Base-by-base conservation (phyloP, 2,797 vertebrate genomes). In the Sebastes hopkinsi region DNA sequence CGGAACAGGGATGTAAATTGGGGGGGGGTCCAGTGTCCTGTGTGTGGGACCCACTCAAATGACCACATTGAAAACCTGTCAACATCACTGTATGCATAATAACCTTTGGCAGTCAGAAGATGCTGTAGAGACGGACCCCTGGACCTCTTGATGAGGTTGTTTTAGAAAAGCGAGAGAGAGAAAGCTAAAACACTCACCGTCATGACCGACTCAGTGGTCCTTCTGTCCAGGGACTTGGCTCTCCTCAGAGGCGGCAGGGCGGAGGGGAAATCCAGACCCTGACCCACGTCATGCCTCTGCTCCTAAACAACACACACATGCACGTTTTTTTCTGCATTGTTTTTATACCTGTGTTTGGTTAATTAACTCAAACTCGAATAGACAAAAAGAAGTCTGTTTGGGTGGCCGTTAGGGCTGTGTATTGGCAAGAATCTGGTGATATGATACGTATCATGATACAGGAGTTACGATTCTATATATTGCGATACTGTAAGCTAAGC, bases 161-260 rank as follows among this genome's bases (percentile, higher is more conserved):
- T 72, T 73, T 14, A 69, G 3, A 56, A 64, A 67, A 56, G 12
- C 12, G 46, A 3, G 42, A 46, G 14, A 46, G 42, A 46, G 6
- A 18, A 46, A 46, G 16, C 42, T 46, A n/a, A n/a, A 23, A 20
- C 14, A 82, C 95, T 96, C 83, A 97, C 96, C 18, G 96, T 96
- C 96, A 97, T 97, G 81, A 97, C 94, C 0, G 96, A 97, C 85
- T 97, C 96, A 0, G 96, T 97, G 60, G 96, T 97, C 85, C 96
- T 92, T 74, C 96, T 91, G 89, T 97, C 96, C 90, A 97, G 92
- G 22, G 96, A 97, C 93, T 96, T 96, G 77, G 96, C 95, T 92
- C 96, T 94, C 68, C 96, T 94, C 72, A 96, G 89, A 42, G 96
- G 96, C 5, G 96, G 96, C 46, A 95, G 88, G 25, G 93, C 88